These are phyloP conservation scores for Gambelia wislizenii DNA, from an alignment of 2,797 vertebrate genomes.

Conservation along the genomic window DNA sequence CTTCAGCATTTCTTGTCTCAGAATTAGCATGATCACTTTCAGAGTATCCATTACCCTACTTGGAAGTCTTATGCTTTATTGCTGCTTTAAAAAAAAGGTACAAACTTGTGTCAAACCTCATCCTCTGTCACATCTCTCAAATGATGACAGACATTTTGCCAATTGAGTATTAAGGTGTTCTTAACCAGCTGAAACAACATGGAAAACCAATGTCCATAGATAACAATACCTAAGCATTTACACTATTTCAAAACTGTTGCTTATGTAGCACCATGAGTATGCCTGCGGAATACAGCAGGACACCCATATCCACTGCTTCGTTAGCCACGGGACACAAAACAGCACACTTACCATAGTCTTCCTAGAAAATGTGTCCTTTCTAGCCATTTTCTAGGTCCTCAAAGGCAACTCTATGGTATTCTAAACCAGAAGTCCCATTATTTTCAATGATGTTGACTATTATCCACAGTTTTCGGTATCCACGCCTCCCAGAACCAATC, in stretches of 20 bases:
- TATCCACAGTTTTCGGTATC: no score
- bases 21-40: not conserved
- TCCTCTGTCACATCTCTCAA: not conserved
- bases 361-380: no score
- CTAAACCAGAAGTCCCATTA: no score
- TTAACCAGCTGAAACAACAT: not conserved
- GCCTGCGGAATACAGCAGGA: no score
- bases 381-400: no score
- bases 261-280: not conserved
- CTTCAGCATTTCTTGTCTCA: constrained; percentile 35
- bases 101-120: constrained; percentile 13
- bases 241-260: not conserved
- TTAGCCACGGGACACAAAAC: no score
- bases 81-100: not conserved
- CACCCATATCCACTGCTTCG: no score
- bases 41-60: constrained; percentile 33
- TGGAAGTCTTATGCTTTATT: not conserved
- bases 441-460: no score
- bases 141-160: constrained; percentile 6
- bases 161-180: not conserved
- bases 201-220: not conserved
- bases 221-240: not conserved
- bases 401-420: no score
- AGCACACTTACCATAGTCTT: no score
- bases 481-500: no score